Evolutionary conservation across 2,113 vertebrate genomes (phyloP).

Genomic region (Amia ocellicauda): DNA sequence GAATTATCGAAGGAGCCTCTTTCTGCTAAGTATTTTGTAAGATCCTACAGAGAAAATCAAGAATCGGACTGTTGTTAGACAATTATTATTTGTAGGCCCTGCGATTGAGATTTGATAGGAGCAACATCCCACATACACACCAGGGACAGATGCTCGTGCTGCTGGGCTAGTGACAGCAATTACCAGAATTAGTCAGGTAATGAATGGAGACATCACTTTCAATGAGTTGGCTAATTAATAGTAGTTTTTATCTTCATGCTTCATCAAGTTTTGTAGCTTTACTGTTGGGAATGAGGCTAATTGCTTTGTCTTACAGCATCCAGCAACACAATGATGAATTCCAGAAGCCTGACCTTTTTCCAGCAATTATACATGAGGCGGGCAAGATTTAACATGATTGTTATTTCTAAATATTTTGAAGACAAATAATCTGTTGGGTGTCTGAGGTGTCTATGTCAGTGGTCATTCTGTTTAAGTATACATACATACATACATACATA

Average conservation of each 20-base stretch:
- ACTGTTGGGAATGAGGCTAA: slow-evolving; percentile 15
- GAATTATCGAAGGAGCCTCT: neutral
- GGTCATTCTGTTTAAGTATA: neutral
- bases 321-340: slow-evolving; percentile 12
- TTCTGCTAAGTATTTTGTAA: neutral
- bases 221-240: slow-evolving; percentile 46
- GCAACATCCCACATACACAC: slow-evolving; percentile 18
- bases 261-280: slow-evolving; percentile 19
- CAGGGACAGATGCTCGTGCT: slow-evolving; percentile 37
- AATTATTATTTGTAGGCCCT: neutral
- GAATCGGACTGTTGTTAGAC: neutral
- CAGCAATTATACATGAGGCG: neutral
- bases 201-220: slow-evolving; percentile 42
- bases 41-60: neutral
- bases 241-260: slow-evolving; percentile 30
- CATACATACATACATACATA: too few species aligned
- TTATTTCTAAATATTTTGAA: neutral
- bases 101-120: neutral
- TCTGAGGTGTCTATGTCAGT: neutral
- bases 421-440: neutral
- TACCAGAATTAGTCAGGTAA: slow-evolving; percentile 46
- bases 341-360: neutral
- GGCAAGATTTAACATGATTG: neutral
- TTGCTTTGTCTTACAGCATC: slow-evolving; percentile 14
- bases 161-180: slow-evolving; percentile 36